Evolutionary conservation across 2,113 vertebrate genomes (phyloP).

Genomic region (Pyxicephalus adspersus): DNA sequence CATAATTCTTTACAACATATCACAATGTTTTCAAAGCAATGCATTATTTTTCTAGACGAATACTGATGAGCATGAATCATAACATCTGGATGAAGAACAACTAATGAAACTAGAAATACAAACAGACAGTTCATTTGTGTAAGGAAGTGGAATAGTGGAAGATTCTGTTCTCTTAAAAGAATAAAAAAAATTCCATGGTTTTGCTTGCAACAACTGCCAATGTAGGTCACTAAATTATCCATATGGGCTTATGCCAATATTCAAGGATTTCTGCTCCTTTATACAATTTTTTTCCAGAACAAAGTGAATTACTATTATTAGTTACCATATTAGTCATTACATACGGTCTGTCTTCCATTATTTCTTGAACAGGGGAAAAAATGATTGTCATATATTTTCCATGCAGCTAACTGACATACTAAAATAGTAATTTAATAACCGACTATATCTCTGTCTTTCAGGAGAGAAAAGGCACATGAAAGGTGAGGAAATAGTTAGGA

Average conservation of each 20-base stretch:
- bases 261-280: constrained; percentile 37
- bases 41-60: constrained; percentile 39
- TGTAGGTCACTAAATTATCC: constrained; percentile 58
- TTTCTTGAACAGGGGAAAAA: constrained; percentile 1
- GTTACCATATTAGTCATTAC: constrained; percentile 24
- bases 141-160: constrained; percentile 4
- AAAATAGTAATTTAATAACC: constrained; percentile 43
- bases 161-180: constrained; percentile 12
- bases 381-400: constrained; percentile 23
- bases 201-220: constrained; percentile 52
- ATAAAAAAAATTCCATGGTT: constrained; percentile 11
- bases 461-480: background rate
- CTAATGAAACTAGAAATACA: constrained; percentile 56
- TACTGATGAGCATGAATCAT: constrained; percentile 57
- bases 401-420: constrained; percentile 23
- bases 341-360: constrained; percentile 8
- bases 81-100: constrained; percentile 50
- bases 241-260: constrained; percentile 46
- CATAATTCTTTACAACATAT: constrained; percentile 52
- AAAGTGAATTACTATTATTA: constrained; percentile 43
- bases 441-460: constrained; percentile 27
- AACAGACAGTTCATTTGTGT: constrained; percentile 54
- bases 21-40: constrained; percentile 33
- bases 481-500: background rate
- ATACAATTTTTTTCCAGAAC: constrained; percentile 47